phyloP scores from a whole-genome alignment of 1,140 invertebrate species.

The Elymnias hypermnestra region DNA sequence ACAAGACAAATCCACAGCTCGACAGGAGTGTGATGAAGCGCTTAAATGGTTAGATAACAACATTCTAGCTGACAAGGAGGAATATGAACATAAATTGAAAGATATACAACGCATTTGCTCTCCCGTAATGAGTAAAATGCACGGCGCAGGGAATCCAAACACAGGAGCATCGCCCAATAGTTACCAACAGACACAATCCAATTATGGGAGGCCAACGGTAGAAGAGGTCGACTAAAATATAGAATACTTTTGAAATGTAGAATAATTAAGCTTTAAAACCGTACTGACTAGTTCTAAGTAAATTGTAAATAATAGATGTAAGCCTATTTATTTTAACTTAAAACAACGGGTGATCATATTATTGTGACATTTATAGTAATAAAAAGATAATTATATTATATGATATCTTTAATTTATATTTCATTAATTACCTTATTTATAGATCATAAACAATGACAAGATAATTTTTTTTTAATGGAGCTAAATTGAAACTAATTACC shows the following conservation, averaged over 20 bases:
- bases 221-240: conserved; percentile 80
- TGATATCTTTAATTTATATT: conserved; percentile 1
- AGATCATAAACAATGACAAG: background rate
- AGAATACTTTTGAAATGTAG: too few species aligned
- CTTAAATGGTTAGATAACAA: conserved; percentile 78
- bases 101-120: conserved; percentile 82
- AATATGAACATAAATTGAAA: conserved; percentile 86
- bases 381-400: conserved; percentile 4
- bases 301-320: conserved; percentile 15
- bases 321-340: conserved; percentile 24
- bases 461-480: too few species aligned
- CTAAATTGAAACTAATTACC: too few species aligned
- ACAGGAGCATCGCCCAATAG: conserved; percentile 43
- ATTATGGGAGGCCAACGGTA: conserved; percentile 78
- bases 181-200: conserved; percentile 15
- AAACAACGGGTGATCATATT: conserved; percentile 14
- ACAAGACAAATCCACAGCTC: conserved; percentile 78
- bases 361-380: conserved; percentile 2
- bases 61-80: conserved; percentile 86
- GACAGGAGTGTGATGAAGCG: conserved; percentile 73
- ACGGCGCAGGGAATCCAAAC: too few species aligned
- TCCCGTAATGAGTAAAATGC: conserved; percentile 86
- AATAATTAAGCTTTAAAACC: too few species aligned
- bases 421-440: too few species aligned
- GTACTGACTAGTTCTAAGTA: conserved; percentile 1